A percentile compares a stretch with the other conserved stretches of the same genome.
Conservation (phyloP, 2,113 vertebrate species). For the Calidris pugnax region DNA sequence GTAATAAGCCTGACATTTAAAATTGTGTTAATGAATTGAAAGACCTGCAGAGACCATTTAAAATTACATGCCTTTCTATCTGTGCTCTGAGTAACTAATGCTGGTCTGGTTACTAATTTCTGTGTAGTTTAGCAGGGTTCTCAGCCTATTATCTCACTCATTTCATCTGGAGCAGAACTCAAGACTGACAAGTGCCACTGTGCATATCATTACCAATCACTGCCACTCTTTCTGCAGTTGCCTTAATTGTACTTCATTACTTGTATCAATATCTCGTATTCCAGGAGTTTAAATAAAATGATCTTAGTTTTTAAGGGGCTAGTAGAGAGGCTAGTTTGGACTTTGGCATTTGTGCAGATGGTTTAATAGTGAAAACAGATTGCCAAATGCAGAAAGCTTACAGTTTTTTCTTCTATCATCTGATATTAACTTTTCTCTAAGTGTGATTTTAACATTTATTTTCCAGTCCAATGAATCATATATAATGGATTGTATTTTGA, state of each 20-base stretch:
- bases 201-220: not conserved
- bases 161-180: not conserved
- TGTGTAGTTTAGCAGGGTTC: not conserved
- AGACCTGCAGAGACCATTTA: slow-evolving; percentile 3
- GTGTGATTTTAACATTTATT: not conserved
- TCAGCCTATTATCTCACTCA: not conserved
- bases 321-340: not conserved
- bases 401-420: not conserved
- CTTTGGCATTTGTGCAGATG: not conserved
- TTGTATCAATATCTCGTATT: not conserved
- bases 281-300: not conserved
- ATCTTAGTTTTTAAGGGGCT: not conserved
- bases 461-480: not conserved
- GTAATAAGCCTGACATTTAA: slow-evolving; percentile 40
- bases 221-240: not conserved
- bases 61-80: not conserved
- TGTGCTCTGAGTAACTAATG: not conserved
- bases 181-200: not conserved
- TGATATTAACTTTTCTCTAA: not conserved
- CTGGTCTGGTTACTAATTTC: slow-evolving; percentile 24
- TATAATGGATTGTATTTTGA: not conserved
- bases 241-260: not conserved
- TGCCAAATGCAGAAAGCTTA: not conserved
- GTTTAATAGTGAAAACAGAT: not conserved
- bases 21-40: slow-evolving; percentile 19